Evolutionary conservation across 30 jellyfish, hydroid and myxozoan genomes (phyloP).

Genomic region (Turritopsis dohrnii): DNA sequence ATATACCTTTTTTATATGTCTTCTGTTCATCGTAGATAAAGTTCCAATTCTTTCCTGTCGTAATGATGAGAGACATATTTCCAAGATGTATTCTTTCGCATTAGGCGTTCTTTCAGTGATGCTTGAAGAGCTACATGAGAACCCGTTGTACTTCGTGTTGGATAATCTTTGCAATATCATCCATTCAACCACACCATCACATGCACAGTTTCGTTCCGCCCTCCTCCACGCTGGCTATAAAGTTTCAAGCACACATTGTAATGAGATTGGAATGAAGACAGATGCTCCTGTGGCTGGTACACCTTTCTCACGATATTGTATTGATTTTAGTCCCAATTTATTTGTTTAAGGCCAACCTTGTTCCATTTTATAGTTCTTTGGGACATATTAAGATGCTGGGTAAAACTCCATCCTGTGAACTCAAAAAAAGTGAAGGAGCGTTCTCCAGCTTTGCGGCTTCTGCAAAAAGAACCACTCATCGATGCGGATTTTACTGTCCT

Average conservation of each 20-base stretch:
- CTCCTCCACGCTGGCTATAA: conserved; percentile 60
- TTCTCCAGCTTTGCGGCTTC: conserved; percentile 63
- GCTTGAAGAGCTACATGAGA: conserved; percentile 72
- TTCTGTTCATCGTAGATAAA: background rate
- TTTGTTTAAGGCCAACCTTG: too few relatives aligned
- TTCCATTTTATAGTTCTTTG: conserved; percentile 52
- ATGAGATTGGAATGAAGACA: conserved; percentile 78
- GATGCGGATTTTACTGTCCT: conserved; percentile 53
- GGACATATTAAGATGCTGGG: conserved; percentile 93
- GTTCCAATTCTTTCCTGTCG: background rate
- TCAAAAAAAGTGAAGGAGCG: conserved; percentile 34
- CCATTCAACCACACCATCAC: conserved; percentile 88
- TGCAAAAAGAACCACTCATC: conserved; percentile 49
- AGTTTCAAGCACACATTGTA: conserved; percentile 90
- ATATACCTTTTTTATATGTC: background rate
- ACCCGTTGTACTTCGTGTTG: conserved; percentile 69
- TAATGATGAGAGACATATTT: too few relatives aligned
- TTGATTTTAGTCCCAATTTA: too few relatives aligned
- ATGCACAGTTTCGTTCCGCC: conserved; percentile 79
- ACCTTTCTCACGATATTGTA: too few relatives aligned
- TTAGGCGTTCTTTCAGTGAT: conserved; percentile 66
- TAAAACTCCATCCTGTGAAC: conserved; percentile 69
- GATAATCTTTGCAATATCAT: conserved; percentile 68
- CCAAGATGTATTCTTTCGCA: background rate
- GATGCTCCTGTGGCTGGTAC: conserved; percentile 89